Conservation (phyloP, 2,113 vertebrate species). For the Caranx ignobilis region DNA sequence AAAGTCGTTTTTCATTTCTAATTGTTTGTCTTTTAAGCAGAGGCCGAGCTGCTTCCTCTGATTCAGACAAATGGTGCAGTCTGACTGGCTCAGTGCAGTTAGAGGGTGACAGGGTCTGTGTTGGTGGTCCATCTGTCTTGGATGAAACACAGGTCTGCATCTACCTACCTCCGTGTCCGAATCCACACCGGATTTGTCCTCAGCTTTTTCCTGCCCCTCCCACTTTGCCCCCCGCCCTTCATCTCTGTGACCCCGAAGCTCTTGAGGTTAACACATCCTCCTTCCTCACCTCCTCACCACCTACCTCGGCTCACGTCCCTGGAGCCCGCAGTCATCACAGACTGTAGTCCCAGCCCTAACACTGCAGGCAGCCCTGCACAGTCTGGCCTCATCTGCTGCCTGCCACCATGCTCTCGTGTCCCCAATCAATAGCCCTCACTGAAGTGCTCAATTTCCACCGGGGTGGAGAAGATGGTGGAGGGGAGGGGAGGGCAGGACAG, state of each 20-base stretch:
- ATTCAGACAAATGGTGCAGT: not conserved
- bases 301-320: constrained; percentile 51
- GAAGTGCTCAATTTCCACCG: constrained; percentile 84
- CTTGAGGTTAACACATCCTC: constrained; percentile 72
- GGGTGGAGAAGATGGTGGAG: constrained; percentile 69
- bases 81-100: not conserved
- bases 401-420: constrained; percentile 78
- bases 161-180: not conserved
- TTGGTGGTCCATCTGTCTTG: constrained; percentile 35
- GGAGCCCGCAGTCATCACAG: constrained; percentile 40
- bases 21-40: not conserved
- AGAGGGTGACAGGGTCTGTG: not conserved
- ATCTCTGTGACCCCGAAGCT: constrained; percentile 43
- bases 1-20: not conserved
- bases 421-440: constrained; percentile 85
- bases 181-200: constrained; percentile 21
- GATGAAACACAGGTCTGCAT: constrained; percentile 2
- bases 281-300: constrained; percentile 42
- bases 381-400: constrained; percentile 82
- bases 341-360: constrained; percentile 56
- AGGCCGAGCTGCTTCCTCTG: not conserved
- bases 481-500: constrained; percentile 75
- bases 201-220: constrained; percentile 35
- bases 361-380: constrained; percentile 64
- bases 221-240: constrained; percentile 8